A percentile compares a stretch with the other conserved stretches of the same genome.
Conservation (phyloP, 2,797 vertebrate species). For the Acanthurus lineatus region DNA sequence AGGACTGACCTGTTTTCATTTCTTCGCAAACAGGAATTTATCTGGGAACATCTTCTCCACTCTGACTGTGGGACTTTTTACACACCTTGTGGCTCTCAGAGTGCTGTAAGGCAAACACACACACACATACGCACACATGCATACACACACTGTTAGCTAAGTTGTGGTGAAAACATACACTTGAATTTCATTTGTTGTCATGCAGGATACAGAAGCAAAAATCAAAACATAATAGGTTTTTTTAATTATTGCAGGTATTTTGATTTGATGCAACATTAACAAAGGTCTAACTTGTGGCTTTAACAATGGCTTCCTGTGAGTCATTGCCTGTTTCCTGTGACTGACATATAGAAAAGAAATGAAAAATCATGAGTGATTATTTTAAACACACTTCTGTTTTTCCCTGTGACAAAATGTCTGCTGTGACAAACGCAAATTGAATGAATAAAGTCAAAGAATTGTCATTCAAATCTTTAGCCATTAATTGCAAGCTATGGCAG, state of each 20-base stretch:
- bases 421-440: not conserved
- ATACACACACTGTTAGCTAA: no score
- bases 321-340: slow-evolving; percentile 5
- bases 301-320: slow-evolving; percentile 11
- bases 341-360: not conserved
- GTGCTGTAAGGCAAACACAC: slow-evolving; percentile 87
- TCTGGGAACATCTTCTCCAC: slow-evolving; percentile 95
- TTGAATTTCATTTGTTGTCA: no score
- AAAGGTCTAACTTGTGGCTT: slow-evolving; percentile 18
- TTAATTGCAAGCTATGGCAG: no score
- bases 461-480: not conserved
- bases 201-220: no score
- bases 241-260: no score
- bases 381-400: slow-evolving; percentile 13
- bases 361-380: slow-evolving; percentile 4
- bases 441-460: slow-evolving; percentile 1
- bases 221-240: no score
- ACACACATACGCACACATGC: not conserved
- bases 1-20: slow-evolving; percentile 34
- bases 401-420: not conserved
- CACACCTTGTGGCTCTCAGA: slow-evolving; percentile 88
- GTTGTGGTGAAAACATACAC: no score
- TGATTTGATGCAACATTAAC: not conserved
- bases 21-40: slow-evolving; percentile 86
- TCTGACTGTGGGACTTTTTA: slow-evolving; percentile 89